Base-by-base conservation (phyloP, 2,113 vertebrate genomes). In the Pontoporia blainvillei region DNA sequence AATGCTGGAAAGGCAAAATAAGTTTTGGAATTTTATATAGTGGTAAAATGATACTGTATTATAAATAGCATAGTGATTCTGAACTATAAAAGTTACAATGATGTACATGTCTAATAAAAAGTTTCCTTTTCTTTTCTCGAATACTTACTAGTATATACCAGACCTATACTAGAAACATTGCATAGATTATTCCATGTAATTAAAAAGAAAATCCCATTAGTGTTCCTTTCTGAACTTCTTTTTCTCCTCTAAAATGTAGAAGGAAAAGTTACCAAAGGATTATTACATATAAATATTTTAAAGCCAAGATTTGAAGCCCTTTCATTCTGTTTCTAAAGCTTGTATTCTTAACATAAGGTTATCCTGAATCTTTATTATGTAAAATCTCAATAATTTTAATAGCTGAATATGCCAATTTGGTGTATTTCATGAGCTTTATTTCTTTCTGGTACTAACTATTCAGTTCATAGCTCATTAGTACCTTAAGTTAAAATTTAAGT, bases 401-500 rank as follows among this genome's bases (percentile, higher is more conserved):
- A 81, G 17, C 13, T 87, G 11, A 94, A 76, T 89, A 34, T 66
- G 82, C 23, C 4, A 90, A 31, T 69, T 90, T 87, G 12, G 21
- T 52, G 41, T 92, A 82, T 89, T 76, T 89, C 9, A 81, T 61
- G 11, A 79, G 10, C 2, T 94, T 86, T 72, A 76, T 92, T 95
- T 90, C 20, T 97, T 66, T 54, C 27, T 83, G 17, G 46, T 73
- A 71, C 39, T 57, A 87, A 61, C 29, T 88, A 21, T 89, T 36
- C 8, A 61, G 89, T 90, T 92, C 31, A 34, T 34, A 83, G 64
- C 17, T 95, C 87, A 39, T 93, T 96, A 95, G 14, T n/a, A 92
- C 6, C 6, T 92, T 62, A 87, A 61, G 4, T 52, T 95, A n/a
- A 92, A 92, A 67, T 84, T n/a, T n/a, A n/a, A n/a, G n/a, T n/a